These are phyloP conservation scores for Macheiramphus alcinus DNA, from an alignment of 2,113 vertebrate genomes.

Conservation along the genomic window DNA sequence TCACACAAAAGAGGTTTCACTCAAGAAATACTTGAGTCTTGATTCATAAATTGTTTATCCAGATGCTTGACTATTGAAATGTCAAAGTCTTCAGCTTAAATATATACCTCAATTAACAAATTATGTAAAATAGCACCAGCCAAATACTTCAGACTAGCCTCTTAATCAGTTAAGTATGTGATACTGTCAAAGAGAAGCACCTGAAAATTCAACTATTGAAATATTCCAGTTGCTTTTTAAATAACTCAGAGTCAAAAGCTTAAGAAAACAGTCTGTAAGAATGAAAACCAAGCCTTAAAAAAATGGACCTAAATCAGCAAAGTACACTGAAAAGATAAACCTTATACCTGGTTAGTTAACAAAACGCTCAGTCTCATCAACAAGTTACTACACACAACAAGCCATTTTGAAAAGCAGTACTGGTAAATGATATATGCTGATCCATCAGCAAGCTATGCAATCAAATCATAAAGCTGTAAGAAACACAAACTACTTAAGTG, in stretches of 20 bases:
- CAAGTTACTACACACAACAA: not conserved
- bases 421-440: not conserved
- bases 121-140: not conserved
- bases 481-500: constrained; percentile 30
- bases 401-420: not conserved
- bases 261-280: not conserved
- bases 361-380: not conserved
- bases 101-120: not conserved
- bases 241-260: not conserved
- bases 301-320: not conserved
- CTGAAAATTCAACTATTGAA: not conserved
- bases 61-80: not conserved
- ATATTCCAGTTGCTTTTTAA: constrained; percentile 17
- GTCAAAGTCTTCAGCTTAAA: not conserved
- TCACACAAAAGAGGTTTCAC: not conserved
- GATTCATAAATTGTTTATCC: not conserved
- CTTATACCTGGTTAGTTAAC: not conserved
- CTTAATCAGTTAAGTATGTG: not conserved
- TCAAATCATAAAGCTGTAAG: constrained; percentile 10
- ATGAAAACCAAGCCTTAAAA: not conserved
- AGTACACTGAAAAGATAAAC: not conserved
- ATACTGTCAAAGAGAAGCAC: not conserved
- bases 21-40: not conserved
- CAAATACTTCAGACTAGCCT: not conserved
- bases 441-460: not conserved